These are phyloP conservation scores for Harpagoxenus sublaevis DNA, from an alignment of 2,888 invertebrate species.

Conservation along the genomic window DNA sequence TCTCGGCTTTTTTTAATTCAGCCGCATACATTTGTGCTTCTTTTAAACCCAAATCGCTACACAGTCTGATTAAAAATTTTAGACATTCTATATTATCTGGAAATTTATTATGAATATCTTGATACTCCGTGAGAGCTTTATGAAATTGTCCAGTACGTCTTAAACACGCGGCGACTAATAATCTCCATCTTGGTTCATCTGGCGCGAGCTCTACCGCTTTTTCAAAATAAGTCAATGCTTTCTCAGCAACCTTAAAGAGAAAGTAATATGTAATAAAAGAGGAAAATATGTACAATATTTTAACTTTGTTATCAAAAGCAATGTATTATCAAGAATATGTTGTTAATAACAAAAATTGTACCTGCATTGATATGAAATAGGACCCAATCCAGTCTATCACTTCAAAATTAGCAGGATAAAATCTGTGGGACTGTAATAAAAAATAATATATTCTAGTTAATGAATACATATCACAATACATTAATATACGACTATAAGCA, in stretches of 20 bases:
- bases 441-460: conserved; percentile 62
- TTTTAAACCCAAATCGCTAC: conserved; percentile 95
- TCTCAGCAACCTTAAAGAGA: conserved; percentile 90
- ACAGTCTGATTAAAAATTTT: conserved; percentile 94
- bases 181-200: conserved; percentile 92
- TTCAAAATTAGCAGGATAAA: conserved; percentile 86
- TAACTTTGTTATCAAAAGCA: conserved; percentile 27
- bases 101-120: conserved; percentile 94
- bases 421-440: conserved; percentile 82
- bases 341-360: conserved; percentile 55
- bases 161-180: conserved; percentile 95
- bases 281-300: conserved; percentile 6
- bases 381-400: conserved; percentile 96
- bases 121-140: conserved; percentile 93
- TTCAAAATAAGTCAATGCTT: conserved; percentile 94
- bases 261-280: neutral
- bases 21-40: conserved; percentile 95
- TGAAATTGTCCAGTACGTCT: conserved; percentile 94
- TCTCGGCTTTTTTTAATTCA: conserved; percentile 93
- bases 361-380: conserved; percentile 95
- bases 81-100: conserved; percentile 98
- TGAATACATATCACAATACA: conserved; percentile 12
- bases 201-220: conserved; percentile 89
- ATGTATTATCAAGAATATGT: conserved; percentile 20
- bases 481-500: neutral